Percentiles rank a stretch among this genome's conserved stretches.
Evolutionary conservation across 2,797 vertebrate species (phyloP).

Genomic region (Cynodonichthys magdalenae): DNA sequence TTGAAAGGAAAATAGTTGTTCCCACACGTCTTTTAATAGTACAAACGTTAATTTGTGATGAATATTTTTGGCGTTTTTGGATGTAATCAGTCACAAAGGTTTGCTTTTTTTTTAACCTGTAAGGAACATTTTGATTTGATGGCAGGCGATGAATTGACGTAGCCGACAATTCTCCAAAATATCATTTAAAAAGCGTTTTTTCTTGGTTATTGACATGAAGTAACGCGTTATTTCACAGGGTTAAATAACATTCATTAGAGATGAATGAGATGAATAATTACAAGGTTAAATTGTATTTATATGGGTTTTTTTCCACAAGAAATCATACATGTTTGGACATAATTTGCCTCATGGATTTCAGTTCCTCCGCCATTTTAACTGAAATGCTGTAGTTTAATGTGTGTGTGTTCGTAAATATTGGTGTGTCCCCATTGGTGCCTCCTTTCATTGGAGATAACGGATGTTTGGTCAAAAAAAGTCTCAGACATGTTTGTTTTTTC

Average conservation of each 20-base stretch:
- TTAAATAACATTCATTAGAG: too few species aligned
- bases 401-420: conserved; percentile 42
- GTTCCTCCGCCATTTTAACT: conserved; percentile 81
- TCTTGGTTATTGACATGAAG: too few species aligned
- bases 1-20: background rate
- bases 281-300: background rate
- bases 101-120: too few species aligned
- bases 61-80: background rate
- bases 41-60: conserved; percentile 3
- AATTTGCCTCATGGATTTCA: conserved; percentile 56
- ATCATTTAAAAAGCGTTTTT: too few species aligned
- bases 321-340: conserved; percentile 41
- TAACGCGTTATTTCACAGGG: too few species aligned
- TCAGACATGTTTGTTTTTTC: conserved; percentile 33
- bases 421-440: conserved; percentile 30
- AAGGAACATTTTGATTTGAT: too few species aligned
- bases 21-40: background rate
- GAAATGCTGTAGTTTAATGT: conserved; percentile 62
- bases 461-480: conserved; percentile 54
- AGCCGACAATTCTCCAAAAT: too few species aligned
- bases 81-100: conserved; percentile 42
- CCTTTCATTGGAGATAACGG: conserved; percentile 43
- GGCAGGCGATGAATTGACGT: too few species aligned
- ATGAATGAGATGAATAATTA: background rate
- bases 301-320: background rate